Conservation (phyloP, 2,797 vertebrate genomes). For the Crenichthys baileyi region DNA sequence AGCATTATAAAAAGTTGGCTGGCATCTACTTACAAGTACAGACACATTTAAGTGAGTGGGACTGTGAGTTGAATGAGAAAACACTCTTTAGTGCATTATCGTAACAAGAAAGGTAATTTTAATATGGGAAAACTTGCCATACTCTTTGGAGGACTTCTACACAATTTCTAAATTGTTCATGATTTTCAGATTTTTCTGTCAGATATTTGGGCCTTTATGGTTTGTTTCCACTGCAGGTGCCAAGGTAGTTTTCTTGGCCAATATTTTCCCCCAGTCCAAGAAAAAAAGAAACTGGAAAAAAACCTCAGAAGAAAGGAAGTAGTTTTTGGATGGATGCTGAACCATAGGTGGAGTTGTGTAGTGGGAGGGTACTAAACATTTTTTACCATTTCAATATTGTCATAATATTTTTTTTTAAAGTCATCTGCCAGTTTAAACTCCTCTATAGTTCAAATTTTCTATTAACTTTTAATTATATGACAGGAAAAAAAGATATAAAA, state of each 20-base stretch:
- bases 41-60: background rate
- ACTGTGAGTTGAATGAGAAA: background rate
- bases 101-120: background rate
- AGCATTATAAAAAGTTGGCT: background rate
- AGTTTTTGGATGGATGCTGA: background rate
- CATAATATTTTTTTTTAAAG: no score
- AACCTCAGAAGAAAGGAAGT: no score
- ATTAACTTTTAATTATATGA: background rate
- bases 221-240: background rate
- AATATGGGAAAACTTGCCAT: background rate
- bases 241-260: no score
- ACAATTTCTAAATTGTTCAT: background rate
- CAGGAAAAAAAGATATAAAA: background rate
- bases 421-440: no score
- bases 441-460: background rate
- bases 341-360: background rate
- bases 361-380: background rate
- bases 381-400: background rate
- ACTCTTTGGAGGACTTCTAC: background rate
- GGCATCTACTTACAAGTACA: background rate
- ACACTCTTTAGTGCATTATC: background rate
- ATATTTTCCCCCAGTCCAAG: no score
- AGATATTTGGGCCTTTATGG: no score
- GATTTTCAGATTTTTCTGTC: background rate
- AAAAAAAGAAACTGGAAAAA: background rate